phyloP scores from a whole-genome alignment of 2,797 vertebrate species.

The Pelochelys cantorii region DNA sequence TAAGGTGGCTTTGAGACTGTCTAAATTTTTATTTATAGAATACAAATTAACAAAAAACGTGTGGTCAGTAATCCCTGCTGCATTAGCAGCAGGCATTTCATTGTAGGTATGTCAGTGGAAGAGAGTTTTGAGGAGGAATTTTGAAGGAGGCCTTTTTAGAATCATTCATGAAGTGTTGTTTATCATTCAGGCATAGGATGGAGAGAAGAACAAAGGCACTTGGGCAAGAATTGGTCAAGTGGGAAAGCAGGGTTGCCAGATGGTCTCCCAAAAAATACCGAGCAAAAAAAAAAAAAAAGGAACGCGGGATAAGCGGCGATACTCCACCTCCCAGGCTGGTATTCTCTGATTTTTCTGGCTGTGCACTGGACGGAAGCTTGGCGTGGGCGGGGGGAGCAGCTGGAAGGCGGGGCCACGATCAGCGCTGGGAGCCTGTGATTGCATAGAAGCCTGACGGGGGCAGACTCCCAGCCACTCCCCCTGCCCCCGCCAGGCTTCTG shows the following conservation, averaged over 20 bases:
- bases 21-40: not conserved
- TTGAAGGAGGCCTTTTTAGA: not conserved
- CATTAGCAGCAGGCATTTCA: not conserved
- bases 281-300: no score
- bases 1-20: not conserved
- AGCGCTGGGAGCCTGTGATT: no score
- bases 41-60: not conserved
- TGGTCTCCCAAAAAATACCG: no score
- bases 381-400: no score
- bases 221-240: not conserved
- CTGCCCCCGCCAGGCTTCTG: no score
- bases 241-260: not conserved
- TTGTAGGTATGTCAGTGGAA: fast-evolving
- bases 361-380: no score
- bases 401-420: no score
- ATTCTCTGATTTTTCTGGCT: no score
- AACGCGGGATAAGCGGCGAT: no score
- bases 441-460: no score
- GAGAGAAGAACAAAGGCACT: not conserved
- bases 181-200: fast-evolving
- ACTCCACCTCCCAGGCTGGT: no score
- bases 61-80: not conserved
- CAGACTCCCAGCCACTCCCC: no score
- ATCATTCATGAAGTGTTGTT: not conserved
- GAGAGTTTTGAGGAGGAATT: not conserved